Evolutionary conservation across 2,113 vertebrate genomes (phyloP).

Genomic region (Mungos mungo): DNA sequence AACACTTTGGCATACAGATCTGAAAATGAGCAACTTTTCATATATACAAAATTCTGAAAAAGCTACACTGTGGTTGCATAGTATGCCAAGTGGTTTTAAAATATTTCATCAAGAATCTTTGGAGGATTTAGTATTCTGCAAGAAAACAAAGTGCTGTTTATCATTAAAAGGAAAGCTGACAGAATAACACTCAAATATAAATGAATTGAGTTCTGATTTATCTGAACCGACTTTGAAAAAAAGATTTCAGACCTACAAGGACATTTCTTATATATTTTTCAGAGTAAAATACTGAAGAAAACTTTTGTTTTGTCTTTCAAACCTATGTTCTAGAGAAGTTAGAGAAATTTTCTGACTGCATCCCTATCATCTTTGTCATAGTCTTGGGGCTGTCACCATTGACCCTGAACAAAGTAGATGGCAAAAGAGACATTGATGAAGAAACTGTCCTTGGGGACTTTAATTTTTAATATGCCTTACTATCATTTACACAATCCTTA

Average conservation of each 20-base stretch:
- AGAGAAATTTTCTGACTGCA: background rate
- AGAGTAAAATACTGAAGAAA: background rate
- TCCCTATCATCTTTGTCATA: background rate
- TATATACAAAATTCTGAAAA: background rate
- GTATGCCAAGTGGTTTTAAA: background rate
- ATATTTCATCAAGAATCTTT: background rate
- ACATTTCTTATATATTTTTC: background rate
- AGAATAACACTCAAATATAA: background rate
- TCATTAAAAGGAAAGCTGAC: background rate
- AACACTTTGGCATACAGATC: background rate
- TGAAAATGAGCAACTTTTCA: background rate
- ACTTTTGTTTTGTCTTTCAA: background rate
- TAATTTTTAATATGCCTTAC: background rate
- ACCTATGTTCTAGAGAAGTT: background rate
- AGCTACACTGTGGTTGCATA: background rate
- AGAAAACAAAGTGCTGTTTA: background rate
- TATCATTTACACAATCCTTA: background rate
- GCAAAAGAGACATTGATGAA: background rate
- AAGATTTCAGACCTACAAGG: background rate
- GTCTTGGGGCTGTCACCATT: background rate
- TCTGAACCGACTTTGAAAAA: background rate
- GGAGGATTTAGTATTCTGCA: constrained; percentile 14
- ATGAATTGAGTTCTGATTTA: background rate
- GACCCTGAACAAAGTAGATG: background rate
- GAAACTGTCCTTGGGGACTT: background rate